Evolutionary conservation across 1,140 invertebrate genomes (phyloP), one percentile per base, ranked within the genome.

Genomic region (Ceratina calcarata): DNA sequence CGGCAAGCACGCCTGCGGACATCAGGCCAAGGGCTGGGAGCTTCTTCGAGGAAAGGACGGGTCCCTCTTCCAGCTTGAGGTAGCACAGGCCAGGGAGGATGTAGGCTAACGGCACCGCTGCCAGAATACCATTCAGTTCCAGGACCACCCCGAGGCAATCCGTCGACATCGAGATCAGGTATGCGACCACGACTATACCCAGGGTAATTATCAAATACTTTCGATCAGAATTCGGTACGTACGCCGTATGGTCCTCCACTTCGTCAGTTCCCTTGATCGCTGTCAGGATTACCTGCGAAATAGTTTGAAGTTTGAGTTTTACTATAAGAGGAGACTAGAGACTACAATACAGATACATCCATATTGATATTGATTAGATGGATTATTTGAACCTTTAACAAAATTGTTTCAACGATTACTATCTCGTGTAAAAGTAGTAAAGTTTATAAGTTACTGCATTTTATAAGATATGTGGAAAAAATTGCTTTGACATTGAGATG

Each of bases 91-190:
- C 96, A 13, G 97, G 97, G 57, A 98, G 93, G 77, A 98, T 95
- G 91, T 97, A 98, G 20, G 97, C 97, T 78, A 98, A 90, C 10
- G 97, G 97, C 73, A 97, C 96, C 12, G 97, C 97, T 8, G 96
- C 96, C 37, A 98, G 83, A 13, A 98, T 95, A 73, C 97, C 97
- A 92, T 98, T 98, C 57, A 98, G 89, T 92, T 97, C 97, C 78
- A 98, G 91, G 16, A 98, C 97, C 53, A 98, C 94, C 7, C 97
- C 97, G 6, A 98, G 94, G 91, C 97, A 98, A 89, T 98, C 97
- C 27, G 97, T 98, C 75, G 96, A 93, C 93, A 98, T 96, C 22
- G 97, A 98, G 72, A 97, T 94, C 15, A 97, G 91, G 90, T 96
- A 97, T 15, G 96, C 95, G 32, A 94, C 89, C 20, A 93, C 89